Percentiles rank a stretch among this genome's conserved stretches.
phyloP scores from a whole-genome alignment of 2,113 vertebrate species.

The Pipra filicauda region DNA sequence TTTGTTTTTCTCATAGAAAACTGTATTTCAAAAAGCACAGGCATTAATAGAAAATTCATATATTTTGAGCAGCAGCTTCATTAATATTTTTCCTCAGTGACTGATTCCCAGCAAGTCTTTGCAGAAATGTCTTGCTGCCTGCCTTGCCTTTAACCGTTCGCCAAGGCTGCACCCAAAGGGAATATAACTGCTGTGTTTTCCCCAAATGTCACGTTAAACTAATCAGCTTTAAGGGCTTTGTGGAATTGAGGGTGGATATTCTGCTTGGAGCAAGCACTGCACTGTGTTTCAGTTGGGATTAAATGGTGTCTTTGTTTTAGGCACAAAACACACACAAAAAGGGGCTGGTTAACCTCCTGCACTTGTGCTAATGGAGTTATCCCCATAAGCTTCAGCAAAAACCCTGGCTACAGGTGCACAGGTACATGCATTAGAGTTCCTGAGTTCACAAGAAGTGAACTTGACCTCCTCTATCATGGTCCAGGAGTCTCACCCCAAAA shows the following conservation, averaged over 20 bases:
- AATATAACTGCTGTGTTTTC: not conserved
- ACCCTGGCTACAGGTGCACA: not conserved
- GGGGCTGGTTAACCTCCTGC: not conserved
- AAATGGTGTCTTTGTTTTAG: accelerated
- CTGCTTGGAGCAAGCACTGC: not conserved
- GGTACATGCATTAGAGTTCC: not conserved
- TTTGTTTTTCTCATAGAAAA: not conserved
- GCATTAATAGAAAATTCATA: not conserved
- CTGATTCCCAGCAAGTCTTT: not conserved
- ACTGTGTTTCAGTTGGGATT: not conserved
- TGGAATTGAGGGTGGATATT: not conserved
- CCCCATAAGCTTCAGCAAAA: not conserved
- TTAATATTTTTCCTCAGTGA: not conserved
- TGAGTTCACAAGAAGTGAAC: not conserved
- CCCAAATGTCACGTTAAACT: not conserved
- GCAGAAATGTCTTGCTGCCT: not conserved
- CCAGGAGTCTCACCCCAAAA: not conserved
- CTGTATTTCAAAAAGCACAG: not conserved
- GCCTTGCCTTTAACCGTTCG: not conserved
- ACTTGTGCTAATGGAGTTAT: not conserved
- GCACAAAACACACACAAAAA: not conserved
- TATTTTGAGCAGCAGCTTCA: not conserved
- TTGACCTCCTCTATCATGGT: not conserved
- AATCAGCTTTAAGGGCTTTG: not conserved
- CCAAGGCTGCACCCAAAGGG: not conserved